Conservation (phyloP, 2,888 invertebrate genomes). For the Bembecia ichneumoniformis region DNA sequence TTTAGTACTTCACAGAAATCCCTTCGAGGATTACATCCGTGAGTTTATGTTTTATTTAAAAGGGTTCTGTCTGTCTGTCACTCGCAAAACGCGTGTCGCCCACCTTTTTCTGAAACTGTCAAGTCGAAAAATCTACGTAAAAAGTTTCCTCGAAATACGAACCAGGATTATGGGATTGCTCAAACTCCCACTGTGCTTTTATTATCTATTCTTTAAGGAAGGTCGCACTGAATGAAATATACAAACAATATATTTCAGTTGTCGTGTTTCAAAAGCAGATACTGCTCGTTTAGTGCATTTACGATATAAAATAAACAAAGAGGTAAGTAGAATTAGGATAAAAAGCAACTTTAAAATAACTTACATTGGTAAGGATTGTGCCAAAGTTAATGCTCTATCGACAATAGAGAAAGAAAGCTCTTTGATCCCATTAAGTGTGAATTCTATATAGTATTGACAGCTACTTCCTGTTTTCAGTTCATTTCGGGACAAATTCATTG, state of each 20-base stretch:
- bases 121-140: background rate
- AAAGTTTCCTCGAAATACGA: background rate
- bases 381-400: too few relatives aligned
- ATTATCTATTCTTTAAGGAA: background rate
- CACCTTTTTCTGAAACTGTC: background rate
- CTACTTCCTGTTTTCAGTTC: too few relatives aligned
- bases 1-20: background rate
- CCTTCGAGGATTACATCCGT: background rate
- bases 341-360: too few relatives aligned
- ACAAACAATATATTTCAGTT: background rate
- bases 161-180: background rate
- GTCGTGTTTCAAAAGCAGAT: too few relatives aligned
- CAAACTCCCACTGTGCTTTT: background rate
- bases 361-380: too few relatives aligned
- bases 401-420: too few relatives aligned
- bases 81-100: background rate
- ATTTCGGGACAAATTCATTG: too few relatives aligned
- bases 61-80: background rate
- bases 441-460: too few relatives aligned
- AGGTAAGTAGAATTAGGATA: too few relatives aligned
- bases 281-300: too few relatives aligned
- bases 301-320: too few relatives aligned
- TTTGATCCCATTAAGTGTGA: too few relatives aligned
- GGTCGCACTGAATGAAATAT: background rate
- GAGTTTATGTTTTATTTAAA: background rate